These are phyloP conservation scores for Heterochromis multidens DNA, from an alignment of 2,113 vertebrate genomes.

Conservation along the genomic window DNA sequence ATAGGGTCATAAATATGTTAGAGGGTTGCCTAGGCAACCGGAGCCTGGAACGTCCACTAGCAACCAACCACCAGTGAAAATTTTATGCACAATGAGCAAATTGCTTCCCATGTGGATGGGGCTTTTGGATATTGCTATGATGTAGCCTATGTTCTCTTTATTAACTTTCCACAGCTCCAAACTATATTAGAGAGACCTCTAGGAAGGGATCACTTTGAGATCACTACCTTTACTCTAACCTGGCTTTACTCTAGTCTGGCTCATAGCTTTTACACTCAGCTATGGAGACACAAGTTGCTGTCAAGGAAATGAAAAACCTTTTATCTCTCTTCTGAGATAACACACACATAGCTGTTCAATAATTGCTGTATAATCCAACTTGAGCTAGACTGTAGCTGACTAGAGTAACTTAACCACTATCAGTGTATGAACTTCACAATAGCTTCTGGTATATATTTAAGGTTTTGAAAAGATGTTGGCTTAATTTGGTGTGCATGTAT, in stretches of 20 bases:
- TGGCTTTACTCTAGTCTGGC: neutral
- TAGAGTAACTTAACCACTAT: neutral
- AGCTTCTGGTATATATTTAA: neutral
- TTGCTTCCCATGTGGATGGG: neutral
- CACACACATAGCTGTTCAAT: neutral
- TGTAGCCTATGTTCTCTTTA: neutral
- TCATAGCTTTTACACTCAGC: neutral
- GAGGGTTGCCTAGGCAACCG: neutral
- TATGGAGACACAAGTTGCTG: neutral
- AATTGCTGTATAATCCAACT: neutral
- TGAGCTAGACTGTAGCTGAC: neutral
- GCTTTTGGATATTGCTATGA: neutral
- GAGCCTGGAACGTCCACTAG: neutral
- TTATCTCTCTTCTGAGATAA: neutral
- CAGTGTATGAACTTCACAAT: neutral
- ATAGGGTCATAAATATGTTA: neutral
- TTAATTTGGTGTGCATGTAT: neutral
- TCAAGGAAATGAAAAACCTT: neutral
- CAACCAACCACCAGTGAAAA: neutral
- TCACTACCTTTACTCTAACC: neutral
- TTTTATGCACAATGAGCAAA: neutral
- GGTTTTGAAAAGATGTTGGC: neutral
- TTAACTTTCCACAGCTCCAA: neutral
- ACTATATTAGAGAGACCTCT: neutral
- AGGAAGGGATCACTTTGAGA: neutral